Percentiles rank a stretch among this genome's conserved stretches.
These are phyloP conservation scores for Benthosema pterotum DNA, from an alignment of 2,797 vertebrate genomes.

Conservation along the genomic window DNA sequence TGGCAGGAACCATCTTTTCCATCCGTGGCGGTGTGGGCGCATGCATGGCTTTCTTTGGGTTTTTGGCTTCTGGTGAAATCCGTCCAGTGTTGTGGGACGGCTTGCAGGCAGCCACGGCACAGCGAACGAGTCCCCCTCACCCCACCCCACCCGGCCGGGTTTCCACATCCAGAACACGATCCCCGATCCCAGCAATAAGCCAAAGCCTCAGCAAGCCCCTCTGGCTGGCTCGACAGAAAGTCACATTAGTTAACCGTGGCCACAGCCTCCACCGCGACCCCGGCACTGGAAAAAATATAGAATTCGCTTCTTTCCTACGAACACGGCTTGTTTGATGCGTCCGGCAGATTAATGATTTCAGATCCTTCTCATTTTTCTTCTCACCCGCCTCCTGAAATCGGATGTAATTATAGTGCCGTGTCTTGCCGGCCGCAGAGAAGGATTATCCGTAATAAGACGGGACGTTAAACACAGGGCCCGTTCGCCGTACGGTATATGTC, in stretches of 20 bases:
- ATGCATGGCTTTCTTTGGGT: conserved; percentile 48
- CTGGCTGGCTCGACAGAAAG: conserved; percentile 47
- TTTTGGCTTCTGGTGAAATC: conserved; percentile 60
- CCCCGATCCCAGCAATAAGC: conserved; percentile 39
- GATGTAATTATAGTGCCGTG: conserved; percentile 10
- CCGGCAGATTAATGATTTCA: conserved; percentile 31
- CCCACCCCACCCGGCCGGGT: conserved; percentile 41
- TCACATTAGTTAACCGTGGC: conserved; percentile 43
- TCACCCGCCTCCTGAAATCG: conserved; percentile 18
- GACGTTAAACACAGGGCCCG: conserved; percentile 31
- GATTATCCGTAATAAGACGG: conserved; percentile 29
- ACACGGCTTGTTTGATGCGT: conserved; percentile 35
- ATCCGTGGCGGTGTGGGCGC: conserved; percentile 37
- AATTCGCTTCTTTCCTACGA: conserved; percentile 29
- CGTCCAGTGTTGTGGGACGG: conserved; percentile 42
- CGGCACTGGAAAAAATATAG: conserved; percentile 31
- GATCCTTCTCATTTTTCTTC: conserved; percentile 16
- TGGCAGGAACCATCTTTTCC: conserved; percentile 54
- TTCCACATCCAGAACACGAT: conserved; percentile 63
- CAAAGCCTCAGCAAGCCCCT: conserved; percentile 62
- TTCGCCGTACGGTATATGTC: conserved; percentile 2
- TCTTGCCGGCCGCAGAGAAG: conserved; percentile 10
- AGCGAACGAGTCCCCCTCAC: conserved; percentile 38
- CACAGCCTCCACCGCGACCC: conserved; percentile 43
- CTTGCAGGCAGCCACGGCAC: conserved; percentile 31